Evolutionary conservation across 2,888 invertebrate species (phyloP).

Genomic region (Xylophagus ater): DNA sequence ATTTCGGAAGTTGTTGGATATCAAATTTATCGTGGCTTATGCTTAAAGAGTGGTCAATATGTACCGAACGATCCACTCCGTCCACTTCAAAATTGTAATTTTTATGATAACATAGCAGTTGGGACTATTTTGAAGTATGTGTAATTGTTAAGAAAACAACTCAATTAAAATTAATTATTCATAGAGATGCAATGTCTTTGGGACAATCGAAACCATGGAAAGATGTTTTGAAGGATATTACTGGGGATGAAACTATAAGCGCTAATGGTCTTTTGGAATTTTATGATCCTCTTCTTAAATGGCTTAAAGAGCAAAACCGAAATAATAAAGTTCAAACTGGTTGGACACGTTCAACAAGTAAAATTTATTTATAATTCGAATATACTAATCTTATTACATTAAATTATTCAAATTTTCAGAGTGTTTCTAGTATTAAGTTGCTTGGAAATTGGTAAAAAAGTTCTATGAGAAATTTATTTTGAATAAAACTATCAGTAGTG

Average conservation of each 20-base stretch:
- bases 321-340: constrained; percentile 50
- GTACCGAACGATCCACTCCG: constrained; percentile 44
- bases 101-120: constrained; percentile 50
- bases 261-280: constrained; percentile 67
- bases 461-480: too few relatives aligned
- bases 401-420: too few relatives aligned
- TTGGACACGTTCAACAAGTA: constrained; percentile 40
- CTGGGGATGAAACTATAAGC: constrained; percentile 62
- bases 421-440: too few relatives aligned
- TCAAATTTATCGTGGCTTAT: constrained; percentile 50
- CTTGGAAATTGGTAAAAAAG: too few relatives aligned
- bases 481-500: too few relatives aligned
- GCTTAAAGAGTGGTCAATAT: constrained; percentile 51
- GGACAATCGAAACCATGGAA: constrained; percentile 48
- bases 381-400: too few relatives aligned
- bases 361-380: too few relatives aligned
- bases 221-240: constrained; percentile 58
- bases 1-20: constrained; percentile 63
- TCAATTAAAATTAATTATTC: constrained; percentile 20
- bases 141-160: background rate
- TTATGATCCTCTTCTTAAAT: constrained; percentile 64
- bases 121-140: constrained; percentile 40
- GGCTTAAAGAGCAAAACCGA: constrained; percentile 60
- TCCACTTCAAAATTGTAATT: constrained; percentile 56
- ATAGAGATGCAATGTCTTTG: constrained; percentile 42